Evolutionary conservation across 1,140 invertebrate genomes (phyloP), one percentile per base, ranked within the genome.

Genomic region (Macrobrachium nipponense): DNA sequence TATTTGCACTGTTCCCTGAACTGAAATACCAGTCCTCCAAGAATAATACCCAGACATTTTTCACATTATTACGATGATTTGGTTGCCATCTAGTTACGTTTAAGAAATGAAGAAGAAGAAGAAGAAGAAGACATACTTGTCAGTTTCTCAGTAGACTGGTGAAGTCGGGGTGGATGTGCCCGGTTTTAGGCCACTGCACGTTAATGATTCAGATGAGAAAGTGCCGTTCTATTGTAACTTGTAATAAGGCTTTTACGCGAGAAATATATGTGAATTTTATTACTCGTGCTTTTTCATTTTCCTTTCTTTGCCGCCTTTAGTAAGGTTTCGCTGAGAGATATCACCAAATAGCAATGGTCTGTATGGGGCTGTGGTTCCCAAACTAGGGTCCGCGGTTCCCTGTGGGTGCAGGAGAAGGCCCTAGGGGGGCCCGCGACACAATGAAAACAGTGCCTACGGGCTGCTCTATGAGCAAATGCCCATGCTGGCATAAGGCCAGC

Each of bases 181-280:
- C 23, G 64, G 23, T 12, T 20, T 68, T n/a, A 68, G 23, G 64
- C n/a, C n/a, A 68, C 15, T 27, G 64, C 64, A 68, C 64, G 51
- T 51, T 51, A 51, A 51, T 51, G 7, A 51, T 51, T 51, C 51
- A 51, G 51, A 51, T 51, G 51, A 51, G 51, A 51, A 51, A 51
- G 51, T 68, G 64, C 64, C 23, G 51, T 51, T 51, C 85, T 72
- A 82, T 58, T 87, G 80, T 87, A 87, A 81, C 85, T 80, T 87
- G 79, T 87, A 51, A 87, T 87, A 87, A 87, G 85, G 85, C 85
- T 87, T 86, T 82, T 87, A 87, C 72, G 85, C 85, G 80, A 81
- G 80, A 87, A 87, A 87, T 87, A 87, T 81, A 87, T 87, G 85
- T 87, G 85, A 87, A 87, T 87, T 87, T 87, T 87, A 87, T 87